phyloP scores from a whole-genome alignment of 1,140 invertebrate genomes.

The Scylla paramamosain region DNA sequence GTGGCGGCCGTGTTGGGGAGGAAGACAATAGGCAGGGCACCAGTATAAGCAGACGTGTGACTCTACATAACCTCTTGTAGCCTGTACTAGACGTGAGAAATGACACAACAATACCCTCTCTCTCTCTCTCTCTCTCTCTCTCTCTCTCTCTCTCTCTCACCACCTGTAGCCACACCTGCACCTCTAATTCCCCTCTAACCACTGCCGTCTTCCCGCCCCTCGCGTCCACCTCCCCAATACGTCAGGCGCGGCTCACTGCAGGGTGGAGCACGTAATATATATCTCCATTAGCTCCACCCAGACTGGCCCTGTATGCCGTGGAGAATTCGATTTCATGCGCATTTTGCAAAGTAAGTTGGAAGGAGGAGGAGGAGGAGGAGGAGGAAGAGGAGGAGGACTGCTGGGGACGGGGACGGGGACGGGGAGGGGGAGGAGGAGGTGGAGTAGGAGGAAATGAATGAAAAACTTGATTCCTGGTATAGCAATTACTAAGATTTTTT shows the following conservation, averaged over 20 bases:
- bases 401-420: too few species aligned
- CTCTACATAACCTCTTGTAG: too few species aligned
- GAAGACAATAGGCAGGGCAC: too few species aligned
- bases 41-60: too few species aligned
- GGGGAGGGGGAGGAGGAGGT: too few species aligned
- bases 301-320: not conserved
- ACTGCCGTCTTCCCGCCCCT: not conserved
- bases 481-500: too few species aligned
- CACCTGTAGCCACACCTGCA: not conserved
- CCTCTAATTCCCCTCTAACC: not conserved
- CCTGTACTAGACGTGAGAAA: too few species aligned
- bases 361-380: not conserved
- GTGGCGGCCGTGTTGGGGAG: too few species aligned
- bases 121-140: too few species aligned
- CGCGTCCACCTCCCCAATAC: not conserved
- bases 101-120: too few species aligned
- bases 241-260: not conserved
- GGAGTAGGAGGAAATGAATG: too few species aligned
- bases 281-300: not conserved
- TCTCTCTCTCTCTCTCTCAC: not conserved
- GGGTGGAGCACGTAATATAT: not conserved
- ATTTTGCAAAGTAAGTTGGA: slow-evolving; percentile 15
- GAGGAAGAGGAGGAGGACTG: not conserved
- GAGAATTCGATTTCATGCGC: not conserved
- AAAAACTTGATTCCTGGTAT: too few species aligned